Evolutionary conservation across 1,140 invertebrate genomes (phyloP), one percentile per base, ranked within the genome.

Genomic region (Amphibalanus amphitrite): DNA sequence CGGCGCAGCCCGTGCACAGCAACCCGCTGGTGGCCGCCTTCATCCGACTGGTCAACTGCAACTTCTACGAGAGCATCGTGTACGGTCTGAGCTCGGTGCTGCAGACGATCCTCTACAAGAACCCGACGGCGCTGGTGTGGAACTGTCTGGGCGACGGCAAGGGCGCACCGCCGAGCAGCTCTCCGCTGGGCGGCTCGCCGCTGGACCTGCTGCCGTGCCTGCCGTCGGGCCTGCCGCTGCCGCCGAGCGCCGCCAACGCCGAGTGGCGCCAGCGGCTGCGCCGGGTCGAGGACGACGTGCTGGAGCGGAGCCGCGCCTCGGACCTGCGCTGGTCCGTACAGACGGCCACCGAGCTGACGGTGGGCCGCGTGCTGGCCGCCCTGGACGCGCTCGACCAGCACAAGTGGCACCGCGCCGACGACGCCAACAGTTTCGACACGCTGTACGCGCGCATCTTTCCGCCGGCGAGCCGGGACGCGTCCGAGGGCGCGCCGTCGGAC

Each of bases 291-390:
- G 86, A 91, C 77, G 88, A 90, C 78, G 93, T 97, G 70, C 83
- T 86, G n/a, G 82, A 88, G 29, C 83, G 95, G 74, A 93, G 93
- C 68, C 86, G 89, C 78, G 89, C 91, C 70, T 92, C 93, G 0
- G 94, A 97, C 81, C 90, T 90, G 72, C 86, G 91, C 78, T 98
- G 95, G 95, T 95, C 93, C 67, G 93, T 91, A 69, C 93, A 97
- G 77, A 33, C 71, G 74, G 72, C 29, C 40, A 70, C 75, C 83
- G 89, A 89, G 28, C 84, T 84, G 74, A 88, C 88, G 28, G 89
- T 90, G 74, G 89, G 87, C 29, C 87, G 89, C 78, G 89, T 97
- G 0, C 79, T 98, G 68, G 86, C 87, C 67, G 92, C 93, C 0
- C 81, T 98, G 69, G 95, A 98, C 79, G 89, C 90, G 4, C 80